These are phyloP conservation scores for Cavia aperea DNA, from an alignment of 2,113 vertebrate species.

Conservation along the genomic window DNA sequence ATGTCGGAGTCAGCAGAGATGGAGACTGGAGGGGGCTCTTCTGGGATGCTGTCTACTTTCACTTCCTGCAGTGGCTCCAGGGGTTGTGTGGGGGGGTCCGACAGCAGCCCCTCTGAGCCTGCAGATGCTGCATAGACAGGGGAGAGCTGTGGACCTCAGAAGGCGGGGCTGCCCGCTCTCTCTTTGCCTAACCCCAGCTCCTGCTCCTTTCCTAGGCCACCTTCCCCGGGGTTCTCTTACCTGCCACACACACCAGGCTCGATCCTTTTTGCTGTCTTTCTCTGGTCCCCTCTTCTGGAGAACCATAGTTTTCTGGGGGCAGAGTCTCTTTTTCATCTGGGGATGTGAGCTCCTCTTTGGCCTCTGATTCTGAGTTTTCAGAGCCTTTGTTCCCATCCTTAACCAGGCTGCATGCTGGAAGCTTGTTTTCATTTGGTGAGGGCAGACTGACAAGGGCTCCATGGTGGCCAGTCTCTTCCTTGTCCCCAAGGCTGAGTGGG, in stretches of 20 bases:
- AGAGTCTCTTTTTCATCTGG: constrained; percentile 1
- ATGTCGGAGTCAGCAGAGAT: constrained; percentile 41
- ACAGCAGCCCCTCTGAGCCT: constrained; percentile 24
- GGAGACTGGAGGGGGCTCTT: constrained; percentile 29
- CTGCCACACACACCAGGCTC: not conserved
- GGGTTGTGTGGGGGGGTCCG: not conserved
- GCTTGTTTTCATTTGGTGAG: not conserved
- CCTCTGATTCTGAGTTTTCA: constrained; percentile 21
- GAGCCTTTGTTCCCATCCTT: constrained; percentile 25
- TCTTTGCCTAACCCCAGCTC: not conserved
- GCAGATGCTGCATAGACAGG: constrained; percentile 29
- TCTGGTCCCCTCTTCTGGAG: not conserved
- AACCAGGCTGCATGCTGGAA: constrained; percentile 6
- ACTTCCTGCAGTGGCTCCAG: constrained; percentile 42
- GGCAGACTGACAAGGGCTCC: constrained; percentile 8
- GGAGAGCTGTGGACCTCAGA: not conserved
- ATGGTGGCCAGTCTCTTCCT: constrained; percentile 42
- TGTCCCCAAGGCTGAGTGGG: constrained; percentile 40
- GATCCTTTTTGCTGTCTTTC: constrained; percentile 27
- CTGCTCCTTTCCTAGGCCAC: not conserved
- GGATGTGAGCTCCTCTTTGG: constrained; percentile 35
- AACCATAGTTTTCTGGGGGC: not conserved
- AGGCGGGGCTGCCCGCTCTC: not conserved
- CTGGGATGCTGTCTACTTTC: constrained; percentile 2
- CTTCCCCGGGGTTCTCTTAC: constrained; percentile 26